Evolutionary conservation across 1,140 invertebrate species (phyloP), one percentile per base, ranked within the genome.

Genomic region (Meloidogyne floridensis): DNA sequence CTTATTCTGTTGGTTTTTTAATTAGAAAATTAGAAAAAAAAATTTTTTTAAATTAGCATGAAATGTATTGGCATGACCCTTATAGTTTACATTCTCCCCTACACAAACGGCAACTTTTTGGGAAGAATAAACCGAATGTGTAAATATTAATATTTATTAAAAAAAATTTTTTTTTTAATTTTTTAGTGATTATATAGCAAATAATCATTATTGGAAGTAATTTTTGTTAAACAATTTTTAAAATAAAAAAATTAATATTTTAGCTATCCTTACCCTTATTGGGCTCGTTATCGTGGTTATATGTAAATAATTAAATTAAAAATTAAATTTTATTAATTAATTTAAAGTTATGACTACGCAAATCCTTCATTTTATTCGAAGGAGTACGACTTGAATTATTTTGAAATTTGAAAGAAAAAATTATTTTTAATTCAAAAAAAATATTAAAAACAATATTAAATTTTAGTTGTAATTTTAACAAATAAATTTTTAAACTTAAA

Each of bases 361-460:
- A 79, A 79, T 71, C 77, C 77, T 20, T 79, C 65, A 15, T 79
- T 79, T 53, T 79, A 79, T 53, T 79, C 77, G 10, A 79, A 79
- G 18, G 77, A 79, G n/a, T 79, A 42, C 11, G 77, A 79, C 18
- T 71, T 79, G 77, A 54, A 79, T 47, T 79, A 79, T 51, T 79
- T 20, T 69, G 77, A 79, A 47, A 54, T 32, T 47, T 79, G 18
- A 79, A 59, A 2, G 10, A 65, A 65, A 65, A 3, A n/a, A n/a
- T 32, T 32, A 32, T 32, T 32, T 32, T 32, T 32, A 32, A 32
- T 32, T 32, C 32, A 32, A n/a, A 65, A 65, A 65, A 65, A 65
- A 6, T 6, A 65, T 65, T 6, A 15, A 59, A 8, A n/a, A 1
- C 4, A 65, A 65, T 59, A 11, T 11, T 56, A 15, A 15, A 13